Conservation (phyloP, 2,113 vertebrate species). For the Hydrolagus affinis region DNA sequence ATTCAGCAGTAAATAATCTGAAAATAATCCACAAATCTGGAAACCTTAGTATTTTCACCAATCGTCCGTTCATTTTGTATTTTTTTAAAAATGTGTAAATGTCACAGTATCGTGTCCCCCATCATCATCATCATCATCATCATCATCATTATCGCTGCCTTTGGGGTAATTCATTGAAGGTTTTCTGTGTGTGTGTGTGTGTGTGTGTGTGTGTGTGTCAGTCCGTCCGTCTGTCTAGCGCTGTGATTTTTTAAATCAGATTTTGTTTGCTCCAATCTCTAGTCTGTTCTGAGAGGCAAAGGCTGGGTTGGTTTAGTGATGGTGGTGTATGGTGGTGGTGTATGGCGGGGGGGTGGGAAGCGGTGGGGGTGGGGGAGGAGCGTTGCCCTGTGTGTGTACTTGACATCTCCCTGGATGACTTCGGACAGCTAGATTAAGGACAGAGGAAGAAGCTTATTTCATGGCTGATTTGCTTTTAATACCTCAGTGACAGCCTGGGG, state of each 20-base stretch:
- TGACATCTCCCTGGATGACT: constrained; percentile 30
- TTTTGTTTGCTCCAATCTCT: neutral
- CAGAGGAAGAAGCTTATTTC: constrained; percentile 33
- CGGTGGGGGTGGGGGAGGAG: neutral
- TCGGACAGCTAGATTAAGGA: constrained; percentile 32
- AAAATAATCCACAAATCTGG: neutral
- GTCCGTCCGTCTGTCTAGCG: neutral
- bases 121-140: neutral
- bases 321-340: neutral
- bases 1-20: no score
- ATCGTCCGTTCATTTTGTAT: neutral
- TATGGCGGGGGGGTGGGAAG: no score
- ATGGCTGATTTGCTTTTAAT: constrained; percentile 33
- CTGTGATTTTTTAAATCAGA: constrained; percentile 24
- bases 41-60: neutral
- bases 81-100: constrained; percentile 12
- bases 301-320: constrained; percentile 1
- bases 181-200: no score
- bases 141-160: no score
- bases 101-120: neutral
- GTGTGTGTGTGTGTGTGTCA: no score
- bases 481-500: constrained; percentile 29
- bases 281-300: neutral
- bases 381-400: constrained; percentile 22
- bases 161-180: neutral